phyloP scores from a whole-genome alignment of 1,140 invertebrate genomes.

The Scaptodrosophila lebanonensis region DNA sequence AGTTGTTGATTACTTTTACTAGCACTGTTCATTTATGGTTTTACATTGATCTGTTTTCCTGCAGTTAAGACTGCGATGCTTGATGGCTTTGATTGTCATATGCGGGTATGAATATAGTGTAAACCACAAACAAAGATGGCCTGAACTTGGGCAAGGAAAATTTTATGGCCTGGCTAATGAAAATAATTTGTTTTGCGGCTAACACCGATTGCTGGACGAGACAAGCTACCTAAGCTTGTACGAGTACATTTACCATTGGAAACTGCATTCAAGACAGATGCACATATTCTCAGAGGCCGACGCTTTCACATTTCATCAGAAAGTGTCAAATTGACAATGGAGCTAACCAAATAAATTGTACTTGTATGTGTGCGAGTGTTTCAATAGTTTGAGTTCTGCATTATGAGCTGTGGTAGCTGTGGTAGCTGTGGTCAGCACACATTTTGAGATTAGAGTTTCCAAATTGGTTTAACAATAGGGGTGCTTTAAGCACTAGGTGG shows the following conservation, averaged over 20 bases:
- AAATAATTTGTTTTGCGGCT: slow-evolving; percentile 50
- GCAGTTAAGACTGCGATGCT: slow-evolving; percentile 17
- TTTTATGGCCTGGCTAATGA: slow-evolving; percentile 30
- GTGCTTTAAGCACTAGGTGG: slow-evolving; percentile 5
- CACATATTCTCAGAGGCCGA: no score
- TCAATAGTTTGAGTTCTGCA: slow-evolving; percentile 17
- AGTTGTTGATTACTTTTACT: slow-evolving; percentile 40
- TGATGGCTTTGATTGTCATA: slow-evolving; percentile 31
- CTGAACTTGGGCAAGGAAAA: neutral
- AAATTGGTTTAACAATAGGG: slow-evolving; percentile 61
- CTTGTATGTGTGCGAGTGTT: neutral
- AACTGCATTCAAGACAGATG: no score
- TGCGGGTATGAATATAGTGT: slow-evolving; percentile 7
- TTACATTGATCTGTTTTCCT: slow-evolving; percentile 10
- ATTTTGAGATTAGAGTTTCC: slow-evolving; percentile 45
- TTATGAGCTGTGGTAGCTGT: slow-evolving; percentile 34
- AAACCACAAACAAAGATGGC: slow-evolving; percentile 4
- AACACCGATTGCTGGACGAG: no score
- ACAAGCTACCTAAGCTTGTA: neutral
- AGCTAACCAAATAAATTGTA: slow-evolving; percentile 1
- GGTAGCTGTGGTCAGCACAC: slow-evolving; percentile 34
- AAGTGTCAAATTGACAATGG: slow-evolving; percentile 13
- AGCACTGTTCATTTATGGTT: slow-evolving; percentile 37
- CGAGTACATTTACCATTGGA: no score
- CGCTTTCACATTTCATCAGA: neutral